Base-by-base conservation (phyloP, 1,140 invertebrate species). In the Metopolophium dirhodum region DNA sequence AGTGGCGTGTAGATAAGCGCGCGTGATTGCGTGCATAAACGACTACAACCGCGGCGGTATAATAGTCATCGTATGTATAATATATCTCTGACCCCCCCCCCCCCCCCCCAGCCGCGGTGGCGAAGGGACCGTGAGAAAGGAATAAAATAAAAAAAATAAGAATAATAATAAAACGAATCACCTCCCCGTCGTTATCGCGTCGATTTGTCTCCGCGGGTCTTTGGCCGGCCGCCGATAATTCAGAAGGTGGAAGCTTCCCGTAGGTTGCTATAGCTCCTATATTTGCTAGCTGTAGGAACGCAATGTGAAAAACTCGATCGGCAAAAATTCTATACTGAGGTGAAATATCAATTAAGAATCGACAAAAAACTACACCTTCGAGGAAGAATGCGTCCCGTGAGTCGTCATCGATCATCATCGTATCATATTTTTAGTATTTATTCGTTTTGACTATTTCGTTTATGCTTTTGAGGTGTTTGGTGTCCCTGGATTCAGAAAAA, bases 11-110 rank as follows among this genome's bases (percentile, higher is more conserved):
- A 61, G 91, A 93, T 93, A 93, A 93, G 91, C 35, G 91, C 54
- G 23, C 26, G 54, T 35, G 90, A 91, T 91, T 91, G 77, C 91
- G 23, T 51, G 77, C 82, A 86, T 86, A 93, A 93, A 93, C 91
- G 91, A 93, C 77, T 77, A 93, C 91, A 30, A 93, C 47, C n/a
- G 57, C 57, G 41, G 30, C 2, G 41, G 11, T 49, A 47, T 9
- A 47, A 87, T 26, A 47, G 85, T n/a, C 45, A 20, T 49, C 35
- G 88, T 89, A 30, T 54, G 20, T 57, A 49, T 82, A 41, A 68
- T 77, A 68, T 68, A 45, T 92, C 30, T 91, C 11, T 83, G 47
- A 49, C 91, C 91, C 51, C 22, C 51, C 20, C 51, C 49, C 11
- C 47, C 47, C 37, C 11, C 47, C 68, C n/a, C 49, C 41, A 26